Base-by-base conservation (phyloP, 2,797 vertebrate species). In the Etheostoma perlongum region DNA sequence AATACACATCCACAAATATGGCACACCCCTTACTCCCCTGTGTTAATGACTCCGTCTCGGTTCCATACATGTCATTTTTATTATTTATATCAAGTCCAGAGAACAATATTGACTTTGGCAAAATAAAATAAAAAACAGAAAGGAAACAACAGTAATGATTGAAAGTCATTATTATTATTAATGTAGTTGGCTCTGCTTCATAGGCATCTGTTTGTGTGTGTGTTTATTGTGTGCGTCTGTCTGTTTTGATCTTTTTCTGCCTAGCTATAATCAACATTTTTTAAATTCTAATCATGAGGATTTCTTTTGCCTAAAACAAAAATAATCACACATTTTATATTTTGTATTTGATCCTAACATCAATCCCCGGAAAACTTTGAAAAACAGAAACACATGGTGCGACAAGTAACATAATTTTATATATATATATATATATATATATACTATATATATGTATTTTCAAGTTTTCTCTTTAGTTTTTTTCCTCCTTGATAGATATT, bases 61-160 rank as follows among this genome's bases (percentile, higher is more conserved):
- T 88, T 93, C 46, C 84, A 89, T 92, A 92, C 86, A 89, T 93
- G 80, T 89, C 78, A 46, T 88, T 91, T 93, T 93, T 94, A 92
- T 92, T 92, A 91, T 93, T 93, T 85, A 92, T 92, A 93, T 92
- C 91, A 93, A 92, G 87, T 93, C 85, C 90, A 92, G 88, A 92
- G 91, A 94, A 93, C 92, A 93, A 92, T 92, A 92, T 85, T 90
- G 86, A 93, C 91, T 94, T 94, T 93, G 91, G 92, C 90, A 92
- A 93, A 93, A 91, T 84, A 42, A 91, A 92, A 88, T 74, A 33
- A 87, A 84, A 84, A 91, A 89, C 83, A 85, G 69, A 92, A 90
- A 90, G 52, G 74, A 86, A 89, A 85, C 76, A 75, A 92, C 85
- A 88, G 60, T 84, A 89, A 91, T 90, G 84, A 67, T 74, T 77